phyloP scores from a whole-genome alignment of 1,140 invertebrate genomes.

The Diachasmimorpha longicaudata region DNA sequence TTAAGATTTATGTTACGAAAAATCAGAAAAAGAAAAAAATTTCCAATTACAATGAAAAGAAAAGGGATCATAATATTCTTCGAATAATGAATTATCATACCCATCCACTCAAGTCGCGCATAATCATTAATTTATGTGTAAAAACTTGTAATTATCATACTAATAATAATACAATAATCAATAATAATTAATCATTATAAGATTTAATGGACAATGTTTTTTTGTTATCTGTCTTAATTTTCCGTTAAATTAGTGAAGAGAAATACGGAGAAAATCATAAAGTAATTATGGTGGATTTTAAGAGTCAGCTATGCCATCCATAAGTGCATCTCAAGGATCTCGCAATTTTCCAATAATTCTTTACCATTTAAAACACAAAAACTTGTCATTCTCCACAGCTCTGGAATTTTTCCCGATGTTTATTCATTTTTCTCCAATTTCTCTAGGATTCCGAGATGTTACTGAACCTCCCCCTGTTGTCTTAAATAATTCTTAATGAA shows the following conservation, averaged over 20 bases:
- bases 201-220: slow-evolving; percentile 1
- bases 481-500: no score
- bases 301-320: background rate
- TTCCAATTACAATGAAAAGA: background rate
- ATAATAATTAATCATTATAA: slow-evolving; percentile 6
- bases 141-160: background rate
- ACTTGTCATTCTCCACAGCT: background rate
- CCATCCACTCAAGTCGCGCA: background rate
- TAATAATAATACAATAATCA: slow-evolving; percentile 9
- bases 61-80: background rate
- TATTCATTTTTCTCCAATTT: background rate
- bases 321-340: background rate
- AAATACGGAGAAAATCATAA: background rate
- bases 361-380: background rate
- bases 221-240: background rate
- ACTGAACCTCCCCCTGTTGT: no score
- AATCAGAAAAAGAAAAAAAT: background rate
- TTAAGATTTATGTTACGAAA: background rate
- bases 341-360: background rate
- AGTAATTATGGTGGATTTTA: background rate
- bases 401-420: background rate
- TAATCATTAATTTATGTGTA: slow-evolving; percentile 7
- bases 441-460: no score
- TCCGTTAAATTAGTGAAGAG: background rate
- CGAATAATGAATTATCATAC: background rate